phyloP scores from a whole-genome alignment of 2,113 vertebrate genomes.

The Centrocercus urophasianus region DNA sequence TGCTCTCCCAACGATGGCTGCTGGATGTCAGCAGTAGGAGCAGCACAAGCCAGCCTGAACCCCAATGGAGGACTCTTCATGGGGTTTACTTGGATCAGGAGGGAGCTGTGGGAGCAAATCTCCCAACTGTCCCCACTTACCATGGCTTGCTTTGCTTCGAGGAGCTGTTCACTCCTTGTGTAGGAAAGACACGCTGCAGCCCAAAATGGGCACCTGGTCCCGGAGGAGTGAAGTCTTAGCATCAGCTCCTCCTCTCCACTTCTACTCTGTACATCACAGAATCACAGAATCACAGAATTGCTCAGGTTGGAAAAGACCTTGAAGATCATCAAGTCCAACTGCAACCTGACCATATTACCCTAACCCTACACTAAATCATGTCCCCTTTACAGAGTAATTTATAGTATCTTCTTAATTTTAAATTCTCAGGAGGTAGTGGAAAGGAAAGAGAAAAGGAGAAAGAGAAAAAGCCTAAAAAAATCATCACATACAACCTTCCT shows the following conservation, averaged over 20 bases:
- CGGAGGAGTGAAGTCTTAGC: neutral
- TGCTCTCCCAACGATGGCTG: neutral
- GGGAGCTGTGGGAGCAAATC: neutral
- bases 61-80: accelerated
- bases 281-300: too few relatives aligned
- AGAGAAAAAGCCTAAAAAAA: too few relatives aligned
- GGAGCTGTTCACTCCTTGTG: neutral
- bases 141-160: neutral
- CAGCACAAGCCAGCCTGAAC: accelerated
- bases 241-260: neutral
- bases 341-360: too few relatives aligned
- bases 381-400: too few relatives aligned
- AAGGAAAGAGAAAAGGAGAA: too few relatives aligned
- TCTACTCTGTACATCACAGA: neutral
- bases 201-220: neutral
- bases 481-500: too few relatives aligned
- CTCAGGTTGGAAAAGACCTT: too few relatives aligned
- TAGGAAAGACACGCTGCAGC: neutral
- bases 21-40: neutral
- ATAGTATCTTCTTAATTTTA: too few relatives aligned
- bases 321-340: too few relatives aligned
- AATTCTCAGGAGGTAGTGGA: too few relatives aligned
- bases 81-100: neutral
- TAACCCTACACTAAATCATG: too few relatives aligned
- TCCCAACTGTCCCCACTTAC: neutral